Base-by-base conservation (phyloP, 2,113 vertebrate genomes). In the Chroicocephalus ridibundus region DNA sequence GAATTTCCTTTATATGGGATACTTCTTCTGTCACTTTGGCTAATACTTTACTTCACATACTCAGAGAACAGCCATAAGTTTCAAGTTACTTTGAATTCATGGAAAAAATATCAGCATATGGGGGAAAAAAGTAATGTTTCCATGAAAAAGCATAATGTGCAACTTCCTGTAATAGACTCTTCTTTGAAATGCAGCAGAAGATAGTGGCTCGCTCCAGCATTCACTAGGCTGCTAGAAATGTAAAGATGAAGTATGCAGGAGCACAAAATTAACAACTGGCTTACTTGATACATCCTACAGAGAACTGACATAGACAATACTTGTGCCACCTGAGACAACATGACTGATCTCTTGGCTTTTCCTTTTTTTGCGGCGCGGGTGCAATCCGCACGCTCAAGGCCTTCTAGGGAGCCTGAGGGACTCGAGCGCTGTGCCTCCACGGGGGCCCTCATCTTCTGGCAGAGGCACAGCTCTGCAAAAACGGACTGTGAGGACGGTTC, bases 1-100 rank as follows among this genome's bases (percentile, higher is more conserved):
- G 61, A 87, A 66, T 91, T 92, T 76, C 51, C 86, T 97, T 95
- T 94, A 66, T 91, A 96, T 51, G 60, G 89, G 51, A 66, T 77
- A 60, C 60, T 72, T 44, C 27, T 80, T 91, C 65, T 90, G 70
- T 54, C 46, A 61, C 62, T 42, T 44, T 66, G 36, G 70, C 36
- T 61, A 82, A 69, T 31, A 42, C 6, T 60, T 88, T 26, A 62
- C 47, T 38, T 92, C 61, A 29, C 57, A 54, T 46, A 75, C 11
- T 68, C 61, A 25, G 58, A 61, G n/a, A 92, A 66, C 19, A 79
- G 61, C 21, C 31, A 0, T 6, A 86, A 68, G 31, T 60, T 93
- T 52, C 86, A 62, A 80, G 52, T 84, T 76, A 65, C 46, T 79
- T 38, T 29, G 46, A 91, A 82, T 74, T 85, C 11, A 51, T 51